Evolutionary conservation across 2,113 vertebrate species (phyloP), one percentile per base, ranked within the genome.

Genomic region (Alethe castanea): DNA sequence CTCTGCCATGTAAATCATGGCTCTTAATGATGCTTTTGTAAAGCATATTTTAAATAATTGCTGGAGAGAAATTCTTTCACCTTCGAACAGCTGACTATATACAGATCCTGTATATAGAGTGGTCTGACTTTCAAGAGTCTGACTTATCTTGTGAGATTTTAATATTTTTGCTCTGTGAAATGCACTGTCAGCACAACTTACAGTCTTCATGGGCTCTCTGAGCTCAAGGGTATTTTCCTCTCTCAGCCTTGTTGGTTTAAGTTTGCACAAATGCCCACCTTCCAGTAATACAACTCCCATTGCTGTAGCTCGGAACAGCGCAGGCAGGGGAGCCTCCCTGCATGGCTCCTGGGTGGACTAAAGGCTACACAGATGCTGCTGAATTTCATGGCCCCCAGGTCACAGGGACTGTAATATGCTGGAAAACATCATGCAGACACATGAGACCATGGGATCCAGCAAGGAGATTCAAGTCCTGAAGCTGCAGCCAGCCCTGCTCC

Each of bases 341-440:
- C 20, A 23, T 22, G 1, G 2, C 36, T 70, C 26, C n/a, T 2
- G 20, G 26, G 5, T 6, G 1, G 25, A 38, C n/a, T 47, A 24
- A 61, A 7, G 5, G 28, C 44, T n/a, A 14, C 44, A 22, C 25
- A 36, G 53, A 45, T 40, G 73, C 72, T 48, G 15, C 47, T 40
- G 56, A 36, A 53, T 45, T 31, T 24, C 53, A 45, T 14, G 9
- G 50, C 38, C 15, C 29, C 33, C 29, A 53, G n/a, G 61, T 40
- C 31, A 38, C 1, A 54, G 20, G 8, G n/a, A 36, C 0, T 38
- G n/a, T 24, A 25, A 56, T 24, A 18, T 12, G 23, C 52, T 15
- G 31, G 50, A 71, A 79, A 60, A 31, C n/a, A 44, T 14, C 42
- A 53, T 0, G 0, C 11, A 50, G 33, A 35, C 6, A 2, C 7